A percentile compares a stretch with the other conserved stretches of the same genome.
Conservation (phyloP, 2,113 vertebrate species). For the Peromyscus polionotus region DNA sequence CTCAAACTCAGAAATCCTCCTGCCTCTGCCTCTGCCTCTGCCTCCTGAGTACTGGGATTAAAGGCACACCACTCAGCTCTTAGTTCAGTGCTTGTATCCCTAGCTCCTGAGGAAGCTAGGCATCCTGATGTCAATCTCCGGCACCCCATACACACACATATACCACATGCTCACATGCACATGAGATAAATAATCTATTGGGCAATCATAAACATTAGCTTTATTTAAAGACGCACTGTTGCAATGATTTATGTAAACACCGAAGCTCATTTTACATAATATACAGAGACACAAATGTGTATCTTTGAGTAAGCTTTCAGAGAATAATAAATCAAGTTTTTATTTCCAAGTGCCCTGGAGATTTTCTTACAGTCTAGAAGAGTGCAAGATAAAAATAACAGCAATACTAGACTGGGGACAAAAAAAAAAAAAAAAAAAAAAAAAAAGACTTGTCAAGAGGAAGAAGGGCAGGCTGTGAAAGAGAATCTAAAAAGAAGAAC, state of each 20-base stretch:
- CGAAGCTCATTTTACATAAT: not conserved
- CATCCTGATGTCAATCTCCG: not conserved
- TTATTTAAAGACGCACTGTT: not conserved
- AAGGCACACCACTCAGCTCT: not conserved
- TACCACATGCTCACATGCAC: not conserved
- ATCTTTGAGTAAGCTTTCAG: not conserved
- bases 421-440: not conserved
- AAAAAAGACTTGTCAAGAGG: not conserved
- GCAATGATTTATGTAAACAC: not conserved
- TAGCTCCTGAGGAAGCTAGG: not conserved
- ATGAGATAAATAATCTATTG: not conserved
- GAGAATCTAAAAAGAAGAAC: not conserved
- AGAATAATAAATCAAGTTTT: not conserved
- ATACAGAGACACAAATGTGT: not conserved
- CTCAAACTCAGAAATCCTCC: not conserved
- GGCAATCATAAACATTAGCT: not conserved
- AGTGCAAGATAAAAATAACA: not conserved
- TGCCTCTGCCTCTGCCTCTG: not conserved
- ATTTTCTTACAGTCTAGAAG: not conserved
- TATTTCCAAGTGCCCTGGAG: not conserved
- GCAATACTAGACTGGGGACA: not conserved
- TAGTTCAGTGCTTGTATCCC: not conserved
- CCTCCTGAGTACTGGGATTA: not conserved
- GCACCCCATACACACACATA: not conserved
- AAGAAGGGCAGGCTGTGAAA: not conserved